These are phyloP conservation scores for Prosapia bicincta DNA, from an alignment of 2,888 invertebrate genomes.

Conservation along the genomic window DNA sequence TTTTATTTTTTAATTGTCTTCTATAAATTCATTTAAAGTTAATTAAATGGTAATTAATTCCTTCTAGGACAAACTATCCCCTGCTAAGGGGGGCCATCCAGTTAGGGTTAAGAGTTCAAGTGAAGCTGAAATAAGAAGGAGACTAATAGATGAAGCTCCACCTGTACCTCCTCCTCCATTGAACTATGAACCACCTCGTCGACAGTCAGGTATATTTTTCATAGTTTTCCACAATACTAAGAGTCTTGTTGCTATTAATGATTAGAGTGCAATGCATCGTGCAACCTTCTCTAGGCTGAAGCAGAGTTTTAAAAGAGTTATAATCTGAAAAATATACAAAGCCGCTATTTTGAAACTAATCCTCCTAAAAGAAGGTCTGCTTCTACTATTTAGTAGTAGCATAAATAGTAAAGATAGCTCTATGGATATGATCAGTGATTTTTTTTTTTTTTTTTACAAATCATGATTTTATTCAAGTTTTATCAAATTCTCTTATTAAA, in stretches of 20 bases:
- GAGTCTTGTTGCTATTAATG: background rate
- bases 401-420: too few relatives aligned
- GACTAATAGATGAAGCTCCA: conserved; percentile 34
- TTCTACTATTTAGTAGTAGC: too few relatives aligned
- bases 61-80: conserved; percentile 15
- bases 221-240: background rate
- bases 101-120: conserved; percentile 31
- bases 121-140: conserved; percentile 36
- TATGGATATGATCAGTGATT: too few relatives aligned
- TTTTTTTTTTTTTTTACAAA: too few relatives aligned
- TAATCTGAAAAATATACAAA: too few relatives aligned
- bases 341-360: too few relatives aligned
- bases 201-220: conserved; percentile 22
- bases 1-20: too few relatives aligned
- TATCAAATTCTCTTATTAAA: too few relatives aligned
- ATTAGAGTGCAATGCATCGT: background rate
- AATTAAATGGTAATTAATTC: too few relatives aligned
- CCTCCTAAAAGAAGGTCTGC: too few relatives aligned
- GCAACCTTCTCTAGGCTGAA: background rate
- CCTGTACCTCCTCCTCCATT: conserved; percentile 40
- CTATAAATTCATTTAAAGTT: too few relatives aligned
- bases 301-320: background rate
- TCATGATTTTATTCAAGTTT: too few relatives aligned
- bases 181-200: conserved; percentile 35
- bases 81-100: background rate